Evolutionary conservation across 2,888 invertebrate species (phyloP).

Genomic region (Tipula unca): DNA sequence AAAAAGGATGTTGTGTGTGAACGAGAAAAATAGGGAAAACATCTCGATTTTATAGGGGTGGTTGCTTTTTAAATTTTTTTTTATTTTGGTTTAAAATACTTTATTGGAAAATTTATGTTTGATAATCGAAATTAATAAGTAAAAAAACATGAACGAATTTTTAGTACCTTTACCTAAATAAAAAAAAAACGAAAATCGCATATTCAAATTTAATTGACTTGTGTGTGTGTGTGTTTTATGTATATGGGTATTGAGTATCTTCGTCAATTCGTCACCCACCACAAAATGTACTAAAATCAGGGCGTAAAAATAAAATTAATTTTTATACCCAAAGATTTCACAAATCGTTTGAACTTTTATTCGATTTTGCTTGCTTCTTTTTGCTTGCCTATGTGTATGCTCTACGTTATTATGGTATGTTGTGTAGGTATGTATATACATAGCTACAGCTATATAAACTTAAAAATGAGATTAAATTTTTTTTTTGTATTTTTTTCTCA

Average conservation of each 20-base stretch:
- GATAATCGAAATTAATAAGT: neutral
- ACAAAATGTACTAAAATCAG: slow-evolving; percentile 8
- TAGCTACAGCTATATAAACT: neutral
- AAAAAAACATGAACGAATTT: neutral
- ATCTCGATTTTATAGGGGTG: neutral
- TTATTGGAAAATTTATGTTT: slow-evolving; percentile 8
- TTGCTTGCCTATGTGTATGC: neutral
- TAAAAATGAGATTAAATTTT: neutral
- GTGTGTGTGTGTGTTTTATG: neutral
- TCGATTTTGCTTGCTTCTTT: neutral
- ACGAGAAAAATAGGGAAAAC: neutral
- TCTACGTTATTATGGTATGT: neutral
- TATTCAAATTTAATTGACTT: slow-evolving; percentile 8
- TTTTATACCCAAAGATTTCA: neutral
- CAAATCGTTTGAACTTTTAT: slow-evolving; percentile 14
- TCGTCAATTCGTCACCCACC: neutral
- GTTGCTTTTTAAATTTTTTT: neutral
- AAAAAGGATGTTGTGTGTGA: neutral
- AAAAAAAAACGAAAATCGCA: neutral
- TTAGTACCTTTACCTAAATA: neutral
- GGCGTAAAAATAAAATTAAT: slow-evolving; percentile 8
- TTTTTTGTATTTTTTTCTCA: neutral
- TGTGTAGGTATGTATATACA: neutral
- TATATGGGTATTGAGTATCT: neutral
- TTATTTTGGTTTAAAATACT: neutral